Evolutionary conservation across 1,140 invertebrate genomes (phyloP).

Genomic region (Phenacoccus solenopsis): DNA sequence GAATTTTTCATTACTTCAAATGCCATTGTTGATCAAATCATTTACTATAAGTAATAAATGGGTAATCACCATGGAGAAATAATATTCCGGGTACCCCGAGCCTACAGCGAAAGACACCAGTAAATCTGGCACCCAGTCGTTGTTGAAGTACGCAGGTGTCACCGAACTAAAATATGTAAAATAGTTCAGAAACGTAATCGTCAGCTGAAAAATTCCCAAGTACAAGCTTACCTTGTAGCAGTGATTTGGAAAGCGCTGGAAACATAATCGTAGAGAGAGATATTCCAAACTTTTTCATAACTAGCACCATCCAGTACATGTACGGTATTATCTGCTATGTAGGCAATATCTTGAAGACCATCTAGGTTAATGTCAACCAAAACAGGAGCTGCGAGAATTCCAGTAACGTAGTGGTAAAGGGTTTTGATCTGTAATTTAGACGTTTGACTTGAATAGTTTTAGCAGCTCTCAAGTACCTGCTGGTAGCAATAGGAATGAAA

Average conservation of each 20-base stretch:
- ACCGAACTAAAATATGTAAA: conserved; percentile 46
- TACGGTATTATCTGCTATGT: conserved; percentile 57
- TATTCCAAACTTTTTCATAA: conserved; percentile 23
- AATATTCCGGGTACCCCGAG: conserved; percentile 39
- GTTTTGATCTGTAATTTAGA: conserved; percentile 10
- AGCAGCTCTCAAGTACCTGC: no score
- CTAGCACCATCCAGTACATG: conserved; percentile 37
- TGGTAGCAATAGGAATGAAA: no score
- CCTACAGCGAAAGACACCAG: conserved; percentile 65
- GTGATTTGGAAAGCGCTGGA: neutral
- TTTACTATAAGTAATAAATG: neutral
- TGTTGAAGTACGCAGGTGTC: conserved; percentile 66
- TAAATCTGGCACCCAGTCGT: conserved; percentile 68
- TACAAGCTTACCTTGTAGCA: conserved; percentile 35
- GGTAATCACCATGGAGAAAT: neutral
- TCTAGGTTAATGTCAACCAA: conserved; percentile 63
- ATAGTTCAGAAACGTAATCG: neutral
- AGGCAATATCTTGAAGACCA: conserved; percentile 53
- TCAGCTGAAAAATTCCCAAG: neutral
- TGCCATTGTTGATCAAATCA: no score
- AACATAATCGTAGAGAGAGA: neutral
- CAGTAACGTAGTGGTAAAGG: conserved; percentile 31
- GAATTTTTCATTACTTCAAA: no score
- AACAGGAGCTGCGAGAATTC: conserved; percentile 52
- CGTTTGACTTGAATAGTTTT: no score